A percentile compares a stretch with the other conserved stretches of the same genome.
Evolutionary conservation across 2,113 vertebrate genomes (phyloP).

Genomic region (Equus przewalskii): DNA sequence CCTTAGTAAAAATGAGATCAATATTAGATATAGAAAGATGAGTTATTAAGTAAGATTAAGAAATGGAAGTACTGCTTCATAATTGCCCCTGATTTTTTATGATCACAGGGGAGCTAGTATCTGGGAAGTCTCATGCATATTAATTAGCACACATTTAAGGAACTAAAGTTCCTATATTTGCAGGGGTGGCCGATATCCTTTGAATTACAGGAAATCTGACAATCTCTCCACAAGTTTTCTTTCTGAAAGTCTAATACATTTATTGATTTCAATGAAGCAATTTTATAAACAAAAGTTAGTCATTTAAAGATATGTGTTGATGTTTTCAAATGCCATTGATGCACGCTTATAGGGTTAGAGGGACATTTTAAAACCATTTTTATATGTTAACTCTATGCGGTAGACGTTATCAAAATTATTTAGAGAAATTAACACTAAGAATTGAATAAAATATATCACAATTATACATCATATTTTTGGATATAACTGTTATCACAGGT

Average conservation of each 20-base stretch:
- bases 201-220: not conserved
- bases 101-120: not conserved
- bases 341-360: not conserved
- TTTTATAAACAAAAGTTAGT: slow-evolving; percentile 1
- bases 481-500: not conserved
- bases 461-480: not conserved
- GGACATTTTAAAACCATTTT: not conserved
- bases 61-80: not conserved
- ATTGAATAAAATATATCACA: slow-evolving; percentile 3
- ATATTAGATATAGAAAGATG: not conserved
- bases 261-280: not conserved
- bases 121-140: not conserved
- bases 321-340: not conserved
- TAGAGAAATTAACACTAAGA: slow-evolving; percentile 12
- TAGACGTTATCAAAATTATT: not conserved
- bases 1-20: not conserved
- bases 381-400: not conserved
- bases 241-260: not conserved
- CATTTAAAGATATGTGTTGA: not conserved
- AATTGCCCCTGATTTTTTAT: not conserved
- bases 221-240: not conserved
- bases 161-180: not conserved
- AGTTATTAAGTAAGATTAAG: not conserved
- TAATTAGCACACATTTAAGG: not conserved
- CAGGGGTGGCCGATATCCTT: not conserved